Conservation (phyloP, 2,797 vertebrate species). For the Acanthornis magna region DNA sequence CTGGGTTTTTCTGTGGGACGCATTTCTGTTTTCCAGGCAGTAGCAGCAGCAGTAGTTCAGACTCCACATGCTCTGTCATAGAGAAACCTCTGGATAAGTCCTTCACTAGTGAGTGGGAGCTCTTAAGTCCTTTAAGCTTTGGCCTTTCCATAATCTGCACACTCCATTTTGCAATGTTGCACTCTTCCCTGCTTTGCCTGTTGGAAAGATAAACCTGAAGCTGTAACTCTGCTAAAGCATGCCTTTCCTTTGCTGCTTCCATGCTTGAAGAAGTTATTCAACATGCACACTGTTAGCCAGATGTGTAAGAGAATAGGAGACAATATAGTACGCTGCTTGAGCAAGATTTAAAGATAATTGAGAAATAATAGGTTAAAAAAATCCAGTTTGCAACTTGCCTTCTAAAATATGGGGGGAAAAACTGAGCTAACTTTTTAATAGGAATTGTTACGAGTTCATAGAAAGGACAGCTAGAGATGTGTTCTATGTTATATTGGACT, state of each 20-base stretch:
- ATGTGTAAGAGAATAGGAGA: conserved; percentile 21
- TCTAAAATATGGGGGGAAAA: not conserved
- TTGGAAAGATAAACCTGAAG: conserved; percentile 55
- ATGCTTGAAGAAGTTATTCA: conserved; percentile 20
- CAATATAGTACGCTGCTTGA: conserved; percentile 22
- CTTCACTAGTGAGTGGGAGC: conserved; percentile 90
- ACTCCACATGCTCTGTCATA: conserved; percentile 84
- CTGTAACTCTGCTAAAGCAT: conserved; percentile 71
- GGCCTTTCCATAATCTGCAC: conserved; percentile 70
- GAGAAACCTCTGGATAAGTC: conserved; percentile 85
- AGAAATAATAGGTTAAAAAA: not conserved
- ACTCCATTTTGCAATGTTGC: conserved; percentile 71
- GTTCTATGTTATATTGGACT: not conserved
- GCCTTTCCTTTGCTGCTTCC: conserved; percentile 66
- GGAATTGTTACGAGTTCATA: not conserved
- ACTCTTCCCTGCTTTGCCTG: conserved; percentile 55
- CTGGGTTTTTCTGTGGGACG: conserved; percentile 71
- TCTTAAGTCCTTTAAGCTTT: conserved; percentile 77
- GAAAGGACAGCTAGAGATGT: not conserved
- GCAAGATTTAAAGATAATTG: conserved; percentile 40
- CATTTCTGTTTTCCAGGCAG: conserved; percentile 86
- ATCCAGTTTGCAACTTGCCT: not conserved
- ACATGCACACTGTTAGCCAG: conserved; percentile 5
- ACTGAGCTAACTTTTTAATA: not conserved
- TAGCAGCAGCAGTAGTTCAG: conserved; percentile 87